phyloP scores from a whole-genome alignment of 2,113 vertebrate species.

The Scytalopus superciliaris region DNA sequence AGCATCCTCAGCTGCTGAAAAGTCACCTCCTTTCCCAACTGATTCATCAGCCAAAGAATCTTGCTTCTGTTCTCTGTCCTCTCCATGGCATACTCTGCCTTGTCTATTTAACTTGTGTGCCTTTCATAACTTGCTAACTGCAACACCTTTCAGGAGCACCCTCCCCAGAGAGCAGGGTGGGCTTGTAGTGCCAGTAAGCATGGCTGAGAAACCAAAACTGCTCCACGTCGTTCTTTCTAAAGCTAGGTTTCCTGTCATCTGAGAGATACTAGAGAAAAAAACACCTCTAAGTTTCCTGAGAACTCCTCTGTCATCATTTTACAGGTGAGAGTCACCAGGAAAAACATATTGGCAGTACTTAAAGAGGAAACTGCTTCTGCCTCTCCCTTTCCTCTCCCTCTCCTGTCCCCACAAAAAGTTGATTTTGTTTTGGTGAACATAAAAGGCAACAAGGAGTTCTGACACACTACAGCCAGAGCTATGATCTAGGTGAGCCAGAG shows the following conservation, averaged over 20 bases:
- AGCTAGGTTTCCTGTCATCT: background rate
- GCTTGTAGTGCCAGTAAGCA: background rate
- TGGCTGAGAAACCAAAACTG: background rate
- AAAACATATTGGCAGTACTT: background rate
- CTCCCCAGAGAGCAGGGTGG: background rate
- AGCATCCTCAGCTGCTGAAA: background rate
- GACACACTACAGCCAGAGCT: background rate
- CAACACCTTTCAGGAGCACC: background rate
- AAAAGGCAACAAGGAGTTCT: background rate
- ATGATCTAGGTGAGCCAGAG: background rate
- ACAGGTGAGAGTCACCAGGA: background rate
- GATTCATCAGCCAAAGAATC: background rate
- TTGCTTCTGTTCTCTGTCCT: background rate
- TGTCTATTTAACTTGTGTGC: background rate
- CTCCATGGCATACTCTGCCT: background rate
- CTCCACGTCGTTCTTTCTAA: background rate
- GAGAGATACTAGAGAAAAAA: background rate
- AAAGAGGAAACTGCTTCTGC: background rate
- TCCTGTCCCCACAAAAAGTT: background rate
- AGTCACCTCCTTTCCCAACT: background rate
- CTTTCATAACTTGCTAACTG: rapidly evolving
- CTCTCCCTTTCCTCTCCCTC: background rate
- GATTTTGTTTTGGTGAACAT: background rate
- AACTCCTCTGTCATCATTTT: background rate
- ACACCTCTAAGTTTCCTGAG: background rate